Evolutionary conservation across 1,140 invertebrate genomes (phyloP), one percentile per base, ranked within the genome.

Genomic region (Psilanteris sp.): DNA sequence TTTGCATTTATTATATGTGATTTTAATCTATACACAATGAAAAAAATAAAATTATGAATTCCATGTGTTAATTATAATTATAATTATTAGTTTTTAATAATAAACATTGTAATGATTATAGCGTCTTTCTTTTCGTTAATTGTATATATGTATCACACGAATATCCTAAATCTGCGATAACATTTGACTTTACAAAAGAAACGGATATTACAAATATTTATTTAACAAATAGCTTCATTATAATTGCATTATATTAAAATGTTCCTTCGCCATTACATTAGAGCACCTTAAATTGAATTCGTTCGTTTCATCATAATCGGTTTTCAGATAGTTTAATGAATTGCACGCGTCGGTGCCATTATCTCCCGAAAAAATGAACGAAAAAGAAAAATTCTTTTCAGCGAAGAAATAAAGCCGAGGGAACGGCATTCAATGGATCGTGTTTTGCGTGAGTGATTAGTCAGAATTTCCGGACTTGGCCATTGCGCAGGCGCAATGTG

Each of bases 171-270:
- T n/a, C n/a, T n/a, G n/a, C n/a, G n/a, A n/a, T n/a, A n/a, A n/a
- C n/a, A 37, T 52, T 52, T 54, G 14, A 20, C 27, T 55, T 43
- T 20, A 9, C 34, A 29, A 27, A 15, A 29, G 50, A 54, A 29
- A 55, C 26, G 24, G 2, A 7, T 14, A 29, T 7, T 9, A 41
- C 48, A 29, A 55, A 26, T 29, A 29, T 41, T 55, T 27, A 29
- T n/a, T 55, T 31, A 44, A 59, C 18, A 34, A 59, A 59, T 36
- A 26, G 18, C 27, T 59, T 59, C 18, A 44, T 59, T 59, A 59
- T 26, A 44, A 44, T 59, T 59, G 44, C 39, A 44, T 59, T 14
- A 59, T 32, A 20, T 15, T 26, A 20, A 59, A 59, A 43, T 44
- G 44, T 44, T 29, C 10, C n/a, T 31, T 24, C 20, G 18, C 44